Evolutionary conservation across 2,113 vertebrate genomes (phyloP), one percentile per base, ranked within the genome.

Genomic region (Bubalus kerabau): DNA sequence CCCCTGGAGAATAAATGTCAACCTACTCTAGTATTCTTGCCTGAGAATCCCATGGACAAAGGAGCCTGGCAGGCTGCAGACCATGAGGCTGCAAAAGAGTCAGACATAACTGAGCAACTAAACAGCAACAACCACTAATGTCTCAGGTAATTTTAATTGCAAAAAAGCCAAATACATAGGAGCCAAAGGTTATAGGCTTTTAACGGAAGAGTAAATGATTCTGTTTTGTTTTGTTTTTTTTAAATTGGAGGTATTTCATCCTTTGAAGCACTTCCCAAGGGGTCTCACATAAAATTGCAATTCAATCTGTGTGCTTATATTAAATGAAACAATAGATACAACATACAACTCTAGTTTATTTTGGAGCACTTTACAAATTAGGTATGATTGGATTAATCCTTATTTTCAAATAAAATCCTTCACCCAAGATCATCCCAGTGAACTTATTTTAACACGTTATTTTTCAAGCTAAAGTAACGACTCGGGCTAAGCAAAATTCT

Each of bases 381-480:
- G 74, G 32, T 32, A 60, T 64, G 50, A 87, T 21, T 96, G 57
- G 16, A 90, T 80, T 97, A 93, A 92, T 95, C 32, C 3, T 74
- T 92, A 71, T 64, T 95, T 94, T 59, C 59, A 74, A 92, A 88
- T 89, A 92, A 90, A 84, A 96, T 60, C 43, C 40, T 92, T 96
- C 64, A 84, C 12, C n/a, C 48, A 40, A 89, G 26, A 87, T 88
- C 46, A 96, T 32, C n/a, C 92, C 67, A 57, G 32, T 54, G 24
- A 96, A 46, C 56, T 76, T 91, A 84, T 52, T 62, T 80, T 90
- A 98, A 95, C 32, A 83, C 52, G 4, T 26, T 90, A 71, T 94
- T 89, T 94, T 93, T 87, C 50, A 94, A 83, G 84, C 57, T 94
- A 48, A 93, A 95, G 93, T 89, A 82, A 88, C 78, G 28, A 93